Evolutionary conservation across 2,113 vertebrate genomes (phyloP).

Genomic region (Hippocampus barbouri): DNA sequence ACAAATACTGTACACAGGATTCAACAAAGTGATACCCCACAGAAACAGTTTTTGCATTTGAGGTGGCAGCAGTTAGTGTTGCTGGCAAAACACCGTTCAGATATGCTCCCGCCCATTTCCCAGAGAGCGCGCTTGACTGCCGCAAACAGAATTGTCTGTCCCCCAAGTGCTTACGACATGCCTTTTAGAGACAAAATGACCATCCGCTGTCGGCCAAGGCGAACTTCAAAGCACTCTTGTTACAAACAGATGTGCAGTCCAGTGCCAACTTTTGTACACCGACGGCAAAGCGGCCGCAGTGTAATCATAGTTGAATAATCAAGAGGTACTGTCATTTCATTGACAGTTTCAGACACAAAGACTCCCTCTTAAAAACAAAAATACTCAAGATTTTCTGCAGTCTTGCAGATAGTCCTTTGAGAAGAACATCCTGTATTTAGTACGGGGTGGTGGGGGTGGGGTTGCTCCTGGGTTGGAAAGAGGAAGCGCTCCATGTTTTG

Average conservation of each 20-base stretch:
- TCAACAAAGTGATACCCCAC: slow-evolving; percentile 3
- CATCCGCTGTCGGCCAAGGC: slow-evolving; percentile 22
- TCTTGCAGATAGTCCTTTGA: slow-evolving; percentile 29
- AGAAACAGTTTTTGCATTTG: not conserved
- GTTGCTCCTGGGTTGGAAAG: slow-evolving; percentile 22
- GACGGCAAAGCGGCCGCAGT: slow-evolving; percentile 29
- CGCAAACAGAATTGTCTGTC: slow-evolving; percentile 11
- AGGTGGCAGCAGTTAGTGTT: slow-evolving; percentile 3
- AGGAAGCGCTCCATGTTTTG: slow-evolving; percentile 57
- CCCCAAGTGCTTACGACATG: slow-evolving; percentile 5
- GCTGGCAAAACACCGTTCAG: not conserved
- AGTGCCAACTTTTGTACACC: slow-evolving; percentile 32
- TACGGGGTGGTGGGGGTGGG: slow-evolving; percentile 23
- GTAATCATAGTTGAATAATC: slow-evolving; percentile 41
- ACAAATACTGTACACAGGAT: not conserved
- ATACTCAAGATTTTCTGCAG: not conserved
- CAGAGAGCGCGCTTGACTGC: slow-evolving; percentile 1
- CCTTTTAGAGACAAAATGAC: slow-evolving; percentile 25
- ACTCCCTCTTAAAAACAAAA: not conserved
- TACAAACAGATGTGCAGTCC: slow-evolving; percentile 48
- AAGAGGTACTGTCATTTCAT: slow-evolving; percentile 31
- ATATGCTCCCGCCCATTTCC: not conserved
- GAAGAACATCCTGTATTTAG: slow-evolving; percentile 50
- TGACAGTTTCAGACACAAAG: not conserved
- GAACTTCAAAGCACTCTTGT: slow-evolving; percentile 38